Base-by-base conservation (phyloP, 2,113 vertebrate genomes). In the Atractosteus spatula region DNA sequence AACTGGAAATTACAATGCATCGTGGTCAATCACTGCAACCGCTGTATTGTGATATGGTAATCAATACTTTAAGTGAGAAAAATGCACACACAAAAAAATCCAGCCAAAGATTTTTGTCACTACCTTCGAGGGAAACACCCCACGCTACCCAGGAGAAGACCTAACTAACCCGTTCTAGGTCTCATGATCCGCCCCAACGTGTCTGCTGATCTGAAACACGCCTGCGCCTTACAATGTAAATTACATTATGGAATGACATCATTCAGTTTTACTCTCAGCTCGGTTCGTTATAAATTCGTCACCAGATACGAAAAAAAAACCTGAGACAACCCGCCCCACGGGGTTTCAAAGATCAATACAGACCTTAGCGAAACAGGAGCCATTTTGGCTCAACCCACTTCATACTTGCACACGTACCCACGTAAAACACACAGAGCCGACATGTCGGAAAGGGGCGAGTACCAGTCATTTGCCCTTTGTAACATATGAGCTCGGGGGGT, bases 171-270 rank as follows among this genome's bases (percentile, higher is more conserved):
- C 29, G 29, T 29, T 29, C 29, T 29, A 29, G 29, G 29, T 29
- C 29, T 29, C 29, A 29, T 29, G 29, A 29, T 29, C 29, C 29
- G 29, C 29, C 47, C 47, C 47, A 51, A 7, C 10, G 5, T 51
- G 47, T 51, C 47, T 51, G 10, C 47, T 51, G 47, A 83, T 87
- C 85, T 85, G 84, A 72, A 74, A 83, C 77, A 83, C 80, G 76
- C 76, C 83, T 79, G 80, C 7, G 80, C 76, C 75, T 75, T 72
- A 74, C 83, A 76, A 77, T 71, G 83, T 54, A 11, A 43, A 63
- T 90, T 85, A 90, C 87, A 87, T 89, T 86, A 89, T 79, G 29
- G n/a, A 43, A 68, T 90, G 86, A 90, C 87, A 87, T 89, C 87
- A 89, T 79, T 74, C 77, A 64, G 73, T 76, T 85, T 85, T 84